phyloP scores from a whole-genome alignment of 2,888 invertebrate genomes.

The Chrysolina americana region DNA sequence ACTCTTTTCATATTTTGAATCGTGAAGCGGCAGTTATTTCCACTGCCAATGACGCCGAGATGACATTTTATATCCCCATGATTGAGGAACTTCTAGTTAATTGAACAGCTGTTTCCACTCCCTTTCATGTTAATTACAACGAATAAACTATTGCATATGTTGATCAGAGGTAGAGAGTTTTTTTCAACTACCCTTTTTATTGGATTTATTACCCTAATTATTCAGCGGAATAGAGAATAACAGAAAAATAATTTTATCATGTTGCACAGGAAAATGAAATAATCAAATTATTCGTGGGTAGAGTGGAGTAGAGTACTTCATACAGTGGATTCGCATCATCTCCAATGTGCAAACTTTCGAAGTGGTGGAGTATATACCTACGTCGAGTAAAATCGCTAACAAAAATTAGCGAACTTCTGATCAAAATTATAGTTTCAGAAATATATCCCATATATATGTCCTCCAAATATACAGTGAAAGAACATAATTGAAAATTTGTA shows the following conservation, averaged over 20 bases:
- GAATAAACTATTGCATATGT: conserved; percentile 19
- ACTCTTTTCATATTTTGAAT: no score
- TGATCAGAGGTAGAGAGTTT: conserved; percentile 16
- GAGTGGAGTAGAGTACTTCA: background rate
- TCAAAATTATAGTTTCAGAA: background rate
- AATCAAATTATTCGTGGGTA: background rate
- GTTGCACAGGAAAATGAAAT: background rate
- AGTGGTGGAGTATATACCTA: background rate
- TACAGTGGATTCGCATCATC: background rate
- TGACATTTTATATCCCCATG: conserved; percentile 6
- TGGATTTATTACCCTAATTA: conserved; percentile 14
- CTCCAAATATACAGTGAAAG: no score
- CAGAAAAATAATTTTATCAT: conserved; percentile 1
- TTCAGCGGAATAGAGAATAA: background rate
- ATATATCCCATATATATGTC: no score
- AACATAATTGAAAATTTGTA: no score
- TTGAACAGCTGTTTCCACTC: conserved; percentile 22
- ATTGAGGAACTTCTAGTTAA: conserved; percentile 10
- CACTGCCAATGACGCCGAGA: background rate
- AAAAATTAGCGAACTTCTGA: background rate
- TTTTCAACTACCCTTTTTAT: conserved; percentile 17
- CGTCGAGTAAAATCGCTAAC: background rate
- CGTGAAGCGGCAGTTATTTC: background rate
- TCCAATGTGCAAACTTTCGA: background rate
- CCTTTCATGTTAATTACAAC: conserved; percentile 15